Percentiles rank a stretch among this genome's conserved stretches.
These are phyloP conservation scores for Chironomus tepperi DNA, from an alignment of 1,140 invertebrate genomes.

Conservation along the genomic window DNA sequence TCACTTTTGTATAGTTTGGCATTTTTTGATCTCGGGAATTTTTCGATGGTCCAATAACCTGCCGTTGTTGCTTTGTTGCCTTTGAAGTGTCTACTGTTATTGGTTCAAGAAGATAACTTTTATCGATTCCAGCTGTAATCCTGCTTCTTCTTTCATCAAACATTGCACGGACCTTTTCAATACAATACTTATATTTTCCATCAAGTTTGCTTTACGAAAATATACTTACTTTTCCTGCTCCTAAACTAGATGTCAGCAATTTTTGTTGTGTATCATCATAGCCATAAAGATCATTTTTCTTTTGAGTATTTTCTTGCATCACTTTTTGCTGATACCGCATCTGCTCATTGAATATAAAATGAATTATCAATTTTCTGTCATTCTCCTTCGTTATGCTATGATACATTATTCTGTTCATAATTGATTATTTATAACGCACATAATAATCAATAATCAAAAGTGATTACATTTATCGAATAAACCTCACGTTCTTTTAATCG, in stretches of 20 bases:
- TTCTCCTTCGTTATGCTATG: too few relatives aligned
- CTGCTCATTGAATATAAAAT: conserved; percentile 40
- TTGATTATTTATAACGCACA: too few relatives aligned
- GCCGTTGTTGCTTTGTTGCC: conserved; percentile 33
- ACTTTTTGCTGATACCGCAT: conserved; percentile 65
- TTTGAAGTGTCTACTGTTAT: conserved; percentile 34
- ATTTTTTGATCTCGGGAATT: neutral
- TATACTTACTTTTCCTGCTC: neutral
- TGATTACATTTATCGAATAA: too few relatives aligned
- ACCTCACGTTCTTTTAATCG: too few relatives aligned
- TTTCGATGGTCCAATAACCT: conserved; percentile 4
- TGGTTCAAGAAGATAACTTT: conserved; percentile 72
- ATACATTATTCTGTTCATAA: too few relatives aligned
- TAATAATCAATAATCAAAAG: too few relatives aligned
- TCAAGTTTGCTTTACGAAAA: neutral
- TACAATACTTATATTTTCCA: neutral
- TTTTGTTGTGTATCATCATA: conserved; percentile 18
- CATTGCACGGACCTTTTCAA: conserved; percentile 58
- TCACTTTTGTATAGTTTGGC: conserved; percentile 14
- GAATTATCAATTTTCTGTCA: neutral
- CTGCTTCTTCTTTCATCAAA: conserved; percentile 64
- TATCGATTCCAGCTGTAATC: conserved; percentile 63
- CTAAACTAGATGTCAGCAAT: conserved; percentile 3
- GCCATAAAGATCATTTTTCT: conserved; percentile 5
- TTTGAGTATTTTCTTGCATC: conserved; percentile 54